A percentile compares a stretch with the other conserved stretches of the same genome.
Evolutionary conservation across 2,888 invertebrate genomes (phyloP).

Genomic region (Melinaea menophilus): DNA sequence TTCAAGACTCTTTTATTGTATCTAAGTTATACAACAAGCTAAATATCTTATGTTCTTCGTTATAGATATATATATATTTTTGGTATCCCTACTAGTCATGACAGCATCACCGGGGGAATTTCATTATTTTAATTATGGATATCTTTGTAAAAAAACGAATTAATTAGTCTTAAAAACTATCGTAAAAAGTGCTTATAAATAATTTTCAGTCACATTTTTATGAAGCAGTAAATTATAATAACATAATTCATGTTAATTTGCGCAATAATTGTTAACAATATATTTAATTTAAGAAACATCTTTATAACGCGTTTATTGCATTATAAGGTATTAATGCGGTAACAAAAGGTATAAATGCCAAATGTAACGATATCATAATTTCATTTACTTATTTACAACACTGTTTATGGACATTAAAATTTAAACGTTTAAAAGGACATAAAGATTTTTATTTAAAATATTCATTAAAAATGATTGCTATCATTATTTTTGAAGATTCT

Average conservation of each 20-base stretch:
- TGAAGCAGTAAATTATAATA: neutral
- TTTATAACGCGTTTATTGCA: constrained; percentile 9
- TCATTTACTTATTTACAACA: constrained; percentile 23
- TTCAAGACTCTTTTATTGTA: too few species aligned
- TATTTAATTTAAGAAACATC: constrained; percentile 8
- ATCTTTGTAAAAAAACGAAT: too few species aligned
- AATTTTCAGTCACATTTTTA: neutral
- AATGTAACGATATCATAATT: constrained; percentile 22
- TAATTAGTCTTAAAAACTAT: neutral
- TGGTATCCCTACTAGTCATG: too few species aligned
- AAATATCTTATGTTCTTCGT: too few species aligned
- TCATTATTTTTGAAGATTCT: constrained; percentile 26
- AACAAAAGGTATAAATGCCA: constrained; percentile 18
- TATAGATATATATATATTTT: too few species aligned
- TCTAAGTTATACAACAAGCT: too few species aligned
- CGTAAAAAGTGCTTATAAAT: neutral
- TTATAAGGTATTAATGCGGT: constrained; percentile 22
- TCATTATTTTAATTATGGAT: too few species aligned
- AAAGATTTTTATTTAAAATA: constrained; percentile 26
- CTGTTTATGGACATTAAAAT: constrained; percentile 18
- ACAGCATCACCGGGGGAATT: too few species aligned
- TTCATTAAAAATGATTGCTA: constrained; percentile 29
- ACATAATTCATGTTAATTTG: constrained; percentile 2
- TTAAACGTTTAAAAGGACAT: constrained; percentile 17
- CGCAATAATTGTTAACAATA: constrained; percentile 5